phyloP scores from a whole-genome alignment of 2,888 invertebrate genomes.

The Phortica okadai region DNA sequence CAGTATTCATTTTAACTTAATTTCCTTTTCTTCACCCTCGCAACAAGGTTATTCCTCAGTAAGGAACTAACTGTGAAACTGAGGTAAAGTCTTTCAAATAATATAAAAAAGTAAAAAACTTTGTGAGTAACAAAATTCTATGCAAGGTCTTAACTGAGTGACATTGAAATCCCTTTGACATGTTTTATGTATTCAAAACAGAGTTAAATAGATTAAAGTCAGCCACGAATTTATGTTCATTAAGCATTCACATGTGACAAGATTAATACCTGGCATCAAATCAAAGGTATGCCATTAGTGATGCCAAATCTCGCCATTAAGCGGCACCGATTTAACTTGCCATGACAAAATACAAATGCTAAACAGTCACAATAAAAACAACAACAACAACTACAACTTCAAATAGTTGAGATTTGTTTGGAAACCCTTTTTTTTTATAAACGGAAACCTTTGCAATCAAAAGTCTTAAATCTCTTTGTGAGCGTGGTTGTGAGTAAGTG shows the following conservation, averaged over 20 bases:
- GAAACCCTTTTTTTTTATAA: neutral
- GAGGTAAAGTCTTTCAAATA: too few relatives aligned
- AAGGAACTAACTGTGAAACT: too few relatives aligned
- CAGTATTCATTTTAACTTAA: too few relatives aligned
- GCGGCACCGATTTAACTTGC: neutral
- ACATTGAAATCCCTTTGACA: neutral
- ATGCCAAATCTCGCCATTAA: neutral
- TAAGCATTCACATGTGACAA: constrained; percentile 39
- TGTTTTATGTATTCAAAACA: neutral
- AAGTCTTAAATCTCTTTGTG: constrained; percentile 57
- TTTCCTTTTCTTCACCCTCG: too few relatives aligned
- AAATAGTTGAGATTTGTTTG: neutral
- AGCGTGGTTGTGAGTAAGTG: neutral
- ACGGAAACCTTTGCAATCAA: constrained; percentile 55
- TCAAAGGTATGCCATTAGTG: neutral
- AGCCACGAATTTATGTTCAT: neutral
- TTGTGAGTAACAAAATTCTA: too few relatives aligned
- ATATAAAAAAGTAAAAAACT: too few relatives aligned
- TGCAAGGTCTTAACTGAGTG: too few relatives aligned
- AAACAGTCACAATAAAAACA: neutral
- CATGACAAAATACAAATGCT: constrained; percentile 36
- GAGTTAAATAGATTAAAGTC: neutral
- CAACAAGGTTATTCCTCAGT: too few relatives aligned
- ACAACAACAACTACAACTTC: neutral
- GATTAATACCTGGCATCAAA: constrained; percentile 52